Evolutionary conservation across 2,113 vertebrate species (phyloP), one percentile per base, ranked within the genome.

Genomic region (Misgurnus anguillicaudatus): DNA sequence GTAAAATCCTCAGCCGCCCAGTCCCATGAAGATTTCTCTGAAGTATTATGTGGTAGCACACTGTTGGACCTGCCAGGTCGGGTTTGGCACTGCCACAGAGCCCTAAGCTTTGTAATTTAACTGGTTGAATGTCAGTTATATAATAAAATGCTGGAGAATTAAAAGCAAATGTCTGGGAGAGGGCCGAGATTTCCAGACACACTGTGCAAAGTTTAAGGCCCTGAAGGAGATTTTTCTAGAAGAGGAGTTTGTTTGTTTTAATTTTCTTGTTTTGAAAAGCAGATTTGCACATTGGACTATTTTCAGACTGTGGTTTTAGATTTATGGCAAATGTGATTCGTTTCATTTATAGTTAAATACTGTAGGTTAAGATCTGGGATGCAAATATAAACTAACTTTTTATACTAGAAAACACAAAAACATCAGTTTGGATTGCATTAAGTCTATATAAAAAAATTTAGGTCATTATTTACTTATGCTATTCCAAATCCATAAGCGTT

Each of bases 91-190:
- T 16, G 57, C 80, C 65, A 84, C 78, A 72, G 60, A 21, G 47
- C 74, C 36, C 45, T 82, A 24, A 17, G 69, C 77, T 85, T 80
- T 71, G 77, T 82, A 82, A 85, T 84, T 86, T 60, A 86, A 86
- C 86, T 84, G 84, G 36, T 39, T 65, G 72, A 82, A 85, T 85
- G 78, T 83, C 85, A 88, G 81, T 48, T 16, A 68, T 66, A 85
- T 65, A 78, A 48, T 39, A 68, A 38, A 78, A 36, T 55, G 63
- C 72, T 14, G 45, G 58, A 45, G 38, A 42, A 85, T 48, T 48
- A 21, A 77, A 77, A 77, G 66, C 83, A 77, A 77, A 74, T 80
- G 68, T 75, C 79, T 68, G 2, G 41, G 41, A 47, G 8, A 53
- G 48, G 60, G 55, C 53, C 19, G 60, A 55, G n/a, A 21, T 75